A percentile compares a stretch with the other conserved stretches of the same genome.
Conservation (phyloP, 2,113 vertebrate species). For the Channa argus region DNA sequence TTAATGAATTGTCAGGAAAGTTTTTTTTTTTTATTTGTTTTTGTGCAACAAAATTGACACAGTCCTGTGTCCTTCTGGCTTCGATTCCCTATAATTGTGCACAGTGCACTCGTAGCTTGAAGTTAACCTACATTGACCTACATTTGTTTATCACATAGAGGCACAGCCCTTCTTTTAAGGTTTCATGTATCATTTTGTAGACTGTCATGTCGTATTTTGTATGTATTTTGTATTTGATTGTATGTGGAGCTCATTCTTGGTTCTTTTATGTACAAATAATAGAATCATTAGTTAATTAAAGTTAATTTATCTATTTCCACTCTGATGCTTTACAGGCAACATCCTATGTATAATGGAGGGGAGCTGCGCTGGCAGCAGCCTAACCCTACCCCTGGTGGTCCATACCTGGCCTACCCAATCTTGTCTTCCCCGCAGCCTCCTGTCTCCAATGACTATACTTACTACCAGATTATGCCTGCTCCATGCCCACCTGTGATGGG, state of each 20-base stretch:
- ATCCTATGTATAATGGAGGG: slow-evolving; percentile 92
- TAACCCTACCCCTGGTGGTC: slow-evolving; percentile 88
- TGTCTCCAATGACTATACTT: slow-evolving; percentile 94
- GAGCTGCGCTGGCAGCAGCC: slow-evolving; percentile 97
- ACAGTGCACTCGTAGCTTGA: too few relatives aligned
- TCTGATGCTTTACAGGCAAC: slow-evolving; percentile 83
- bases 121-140: too few relatives aligned
- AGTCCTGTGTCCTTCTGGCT: too few relatives aligned
- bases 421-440: slow-evolving; percentile 92
- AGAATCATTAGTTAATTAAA: not conserved
- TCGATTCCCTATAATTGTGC: too few relatives aligned
- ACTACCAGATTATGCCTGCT: slow-evolving; percentile 96
- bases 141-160: too few relatives aligned
- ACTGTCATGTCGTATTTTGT: too few relatives aligned
- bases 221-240: too few relatives aligned
- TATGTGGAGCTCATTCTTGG: too few relatives aligned
- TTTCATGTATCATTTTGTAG: too few relatives aligned
- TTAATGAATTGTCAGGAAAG: too few relatives aligned
- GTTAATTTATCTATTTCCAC: not conserved
- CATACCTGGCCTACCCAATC: slow-evolving; percentile 96
- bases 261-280: too few relatives aligned
- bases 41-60: not conserved
- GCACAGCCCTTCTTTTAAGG: too few relatives aligned
- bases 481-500: slow-evolving; percentile 97
- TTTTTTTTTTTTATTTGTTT: not conserved